Percentiles rank a stretch among this genome's conserved stretches.
phyloP scores from a whole-genome alignment of 2,888 invertebrate species.

The Chrysodeixis includens region DNA sequence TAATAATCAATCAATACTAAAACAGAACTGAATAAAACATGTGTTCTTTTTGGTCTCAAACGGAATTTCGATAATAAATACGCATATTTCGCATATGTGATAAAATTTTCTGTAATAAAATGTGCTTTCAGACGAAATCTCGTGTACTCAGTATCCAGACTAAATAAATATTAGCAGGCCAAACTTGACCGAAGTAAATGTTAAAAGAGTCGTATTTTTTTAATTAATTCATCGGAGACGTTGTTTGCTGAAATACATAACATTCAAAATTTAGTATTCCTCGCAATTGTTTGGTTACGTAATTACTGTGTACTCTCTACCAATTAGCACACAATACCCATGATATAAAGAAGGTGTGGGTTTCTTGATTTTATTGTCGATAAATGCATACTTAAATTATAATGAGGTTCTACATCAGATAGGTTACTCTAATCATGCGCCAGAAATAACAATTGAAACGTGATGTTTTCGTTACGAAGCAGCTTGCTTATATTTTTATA shows the following conservation, averaged over 20 bases:
- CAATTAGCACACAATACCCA: neutral
- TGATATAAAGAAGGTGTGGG: neutral
- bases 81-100: neutral
- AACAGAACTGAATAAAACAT: neutral
- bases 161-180: conserved; percentile 3
- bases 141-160: neutral
- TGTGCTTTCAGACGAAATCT: neutral
- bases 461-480: conserved; percentile 29
- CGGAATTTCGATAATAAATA: neutral
- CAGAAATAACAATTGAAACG: conserved; percentile 25
- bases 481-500: conserved; percentile 23
- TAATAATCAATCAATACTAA: neutral
- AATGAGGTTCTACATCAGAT: conserved; percentile 15
- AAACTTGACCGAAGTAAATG: conserved; percentile 1
- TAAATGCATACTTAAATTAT: conserved; percentile 11
- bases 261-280: neutral
- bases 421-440: conserved; percentile 17
- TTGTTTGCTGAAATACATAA: conserved; percentile 3
- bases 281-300: neutral
- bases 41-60: neutral
- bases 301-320: neutral
- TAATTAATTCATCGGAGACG: conserved; percentile 1
- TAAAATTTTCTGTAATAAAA: neutral
- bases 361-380: neutral
- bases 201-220: conserved; percentile 4